Conservation (phyloP, 2,888 invertebrate species). For the Tenthredo livida region DNA sequence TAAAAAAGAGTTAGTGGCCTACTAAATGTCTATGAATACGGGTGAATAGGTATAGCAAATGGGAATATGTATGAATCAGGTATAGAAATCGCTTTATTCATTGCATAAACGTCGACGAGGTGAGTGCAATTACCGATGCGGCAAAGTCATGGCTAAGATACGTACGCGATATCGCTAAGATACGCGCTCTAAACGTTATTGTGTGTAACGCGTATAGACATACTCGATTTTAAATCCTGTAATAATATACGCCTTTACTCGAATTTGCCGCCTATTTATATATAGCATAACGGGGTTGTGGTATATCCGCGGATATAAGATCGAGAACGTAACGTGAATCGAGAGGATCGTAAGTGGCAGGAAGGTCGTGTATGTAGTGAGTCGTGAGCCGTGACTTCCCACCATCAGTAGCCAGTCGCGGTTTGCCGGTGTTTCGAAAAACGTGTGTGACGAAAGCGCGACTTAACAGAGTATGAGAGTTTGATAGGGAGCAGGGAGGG, state of each 20-base stretch:
- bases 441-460: constrained; percentile 22
- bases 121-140: neutral
- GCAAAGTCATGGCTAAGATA: neutral
- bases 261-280: constrained; percentile 4
- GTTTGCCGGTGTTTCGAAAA: constrained; percentile 22
- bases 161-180: no score
- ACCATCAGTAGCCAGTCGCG: constrained; percentile 1
- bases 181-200: neutral
- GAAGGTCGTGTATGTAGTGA: neutral
- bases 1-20: no score
- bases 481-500: neutral
- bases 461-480: neutral
- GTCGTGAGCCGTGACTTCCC: constrained; percentile 10
- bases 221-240: neutral
- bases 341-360: constrained; percentile 29
- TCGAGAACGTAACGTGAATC: constrained; percentile 21
- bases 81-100: neutral
- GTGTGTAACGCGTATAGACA: neutral
- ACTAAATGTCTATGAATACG: no score
- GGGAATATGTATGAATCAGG: neutral
- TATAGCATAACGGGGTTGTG: neutral
- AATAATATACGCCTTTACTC: neutral
- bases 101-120: neutral
- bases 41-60: neutral
- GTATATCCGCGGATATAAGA: neutral